These are phyloP conservation scores for Cynodonichthys magdalenae DNA, from an alignment of 2,797 vertebrate species.

Conservation along the genomic window DNA sequence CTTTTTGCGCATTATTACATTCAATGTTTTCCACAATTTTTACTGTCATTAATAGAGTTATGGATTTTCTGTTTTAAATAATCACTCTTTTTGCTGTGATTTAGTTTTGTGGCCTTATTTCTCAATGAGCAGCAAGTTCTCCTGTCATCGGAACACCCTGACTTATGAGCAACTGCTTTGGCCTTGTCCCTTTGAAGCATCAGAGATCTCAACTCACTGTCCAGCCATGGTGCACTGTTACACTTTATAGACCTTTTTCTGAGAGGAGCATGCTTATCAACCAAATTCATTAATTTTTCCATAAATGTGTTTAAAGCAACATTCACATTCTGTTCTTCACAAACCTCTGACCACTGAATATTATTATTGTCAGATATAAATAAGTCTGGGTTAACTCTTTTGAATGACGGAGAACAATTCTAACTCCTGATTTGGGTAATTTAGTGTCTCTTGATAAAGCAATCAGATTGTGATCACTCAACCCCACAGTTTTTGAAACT, in stretches of 20 bases:
- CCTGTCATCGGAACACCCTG: background rate
- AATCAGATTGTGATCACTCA: background rate
- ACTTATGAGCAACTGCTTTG: background rate
- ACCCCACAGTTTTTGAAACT: background rate
- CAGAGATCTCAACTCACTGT: background rate
- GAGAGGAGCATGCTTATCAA: background rate
- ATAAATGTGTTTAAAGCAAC: background rate
- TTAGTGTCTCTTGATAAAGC: background rate
- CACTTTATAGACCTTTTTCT: conserved; percentile 1
- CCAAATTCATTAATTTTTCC: background rate
- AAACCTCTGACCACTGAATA: background rate
- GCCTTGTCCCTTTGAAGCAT: background rate
- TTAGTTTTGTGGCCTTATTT: conserved; percentile 4
- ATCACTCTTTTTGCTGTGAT: background rate
- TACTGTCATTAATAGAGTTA: background rate
- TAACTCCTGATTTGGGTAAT: background rate
- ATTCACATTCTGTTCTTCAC: background rate
- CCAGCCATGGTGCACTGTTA: background rate
- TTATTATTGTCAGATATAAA: background rate
- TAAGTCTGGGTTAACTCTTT: background rate
- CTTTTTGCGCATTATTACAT: background rate
- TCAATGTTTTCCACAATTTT: background rate
- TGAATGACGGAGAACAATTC: background rate
- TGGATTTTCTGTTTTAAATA: background rate
- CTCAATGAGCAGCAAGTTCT: background rate